phyloP scores from a whole-genome alignment of 2,113 vertebrate species.

The Upupa epops region DNA sequence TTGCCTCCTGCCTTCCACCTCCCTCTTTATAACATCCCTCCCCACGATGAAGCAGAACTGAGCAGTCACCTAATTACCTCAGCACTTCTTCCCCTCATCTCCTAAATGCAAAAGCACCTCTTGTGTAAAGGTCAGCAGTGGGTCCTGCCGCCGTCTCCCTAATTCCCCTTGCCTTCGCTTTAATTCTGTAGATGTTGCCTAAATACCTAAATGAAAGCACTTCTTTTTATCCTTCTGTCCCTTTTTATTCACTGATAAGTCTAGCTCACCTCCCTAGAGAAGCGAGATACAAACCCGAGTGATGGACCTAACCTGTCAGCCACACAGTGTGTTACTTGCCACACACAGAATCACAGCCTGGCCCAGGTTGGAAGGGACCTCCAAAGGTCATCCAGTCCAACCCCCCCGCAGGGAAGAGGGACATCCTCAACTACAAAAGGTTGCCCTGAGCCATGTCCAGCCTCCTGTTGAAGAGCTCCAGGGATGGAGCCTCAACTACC shows the following conservation, averaged over 20 bases:
- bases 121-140: not conserved
- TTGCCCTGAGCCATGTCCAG: no score
- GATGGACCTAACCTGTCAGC: fast-evolving
- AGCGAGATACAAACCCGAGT: not conserved
- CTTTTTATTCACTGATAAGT: not conserved
- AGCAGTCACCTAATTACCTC: not conserved
- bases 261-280: not conserved
- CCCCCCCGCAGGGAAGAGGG: no score
- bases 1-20: not conserved
- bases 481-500: no score
- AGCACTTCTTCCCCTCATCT: not conserved
- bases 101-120: not conserved
- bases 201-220: not conserved
- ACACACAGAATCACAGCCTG: not conserved
- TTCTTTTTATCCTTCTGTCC: not conserved
- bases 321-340: not conserved
- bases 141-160: not conserved
- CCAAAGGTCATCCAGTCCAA: no score
- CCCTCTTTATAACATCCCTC: not conserved
- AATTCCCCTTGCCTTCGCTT: not conserved
- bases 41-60: not conserved
- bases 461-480: no score
- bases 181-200: not conserved
- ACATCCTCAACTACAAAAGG: no score
- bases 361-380: no score